Base-by-base conservation (phyloP, 2,888 invertebrate species). In the Reticulitermes lucifugus region DNA sequence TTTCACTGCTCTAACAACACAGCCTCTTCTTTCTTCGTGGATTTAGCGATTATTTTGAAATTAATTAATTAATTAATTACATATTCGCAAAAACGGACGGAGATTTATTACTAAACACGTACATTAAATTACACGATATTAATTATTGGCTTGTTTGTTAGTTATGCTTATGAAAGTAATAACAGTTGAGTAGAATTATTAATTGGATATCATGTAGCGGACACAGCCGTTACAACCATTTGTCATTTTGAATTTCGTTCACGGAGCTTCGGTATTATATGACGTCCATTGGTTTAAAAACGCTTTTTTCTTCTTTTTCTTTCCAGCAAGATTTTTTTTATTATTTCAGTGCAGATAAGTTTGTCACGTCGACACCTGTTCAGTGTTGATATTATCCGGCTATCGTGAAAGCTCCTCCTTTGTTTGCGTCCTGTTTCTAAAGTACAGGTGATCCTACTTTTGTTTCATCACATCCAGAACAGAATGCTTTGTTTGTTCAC, bases 91-190 rank as follows among this genome's bases (percentile, higher is more conserved):
- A 65, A 25, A 25, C n/a, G 65, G 65, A 41, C 29, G 18, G 35
- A 73, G 73, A 73, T 73, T 73, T 73, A 73, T 73, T 73, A 73
- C 35, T 9, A 73, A 41, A 73, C 14, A 22, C n/a, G 73, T 73
- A 41, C 41, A 1, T 73, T 73, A 73, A 73, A 73, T 73, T 73
- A 41, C 18, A 12, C 21, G 6, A 41, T 35, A 73, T 73, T 73
- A 73, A 73, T 73, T 73, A 73, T 73, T 73, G 73, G 73, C 73
- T 35, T 73, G 73, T 73, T 73, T 73, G 73, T 73, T 73, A 41
- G 73, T 73, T 35, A 71, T 25, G 2, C 60, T 60, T 21, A 25
- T 5, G 55, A 14, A 70, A 70, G 25, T 70, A 70, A 70, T 70
- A 70, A 70, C 70, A n/a, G 70, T 41, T 18, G 14, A 73, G 29